Base-by-base conservation (phyloP, 2,888 invertebrate species). In the Leuctra nigra region DNA sequence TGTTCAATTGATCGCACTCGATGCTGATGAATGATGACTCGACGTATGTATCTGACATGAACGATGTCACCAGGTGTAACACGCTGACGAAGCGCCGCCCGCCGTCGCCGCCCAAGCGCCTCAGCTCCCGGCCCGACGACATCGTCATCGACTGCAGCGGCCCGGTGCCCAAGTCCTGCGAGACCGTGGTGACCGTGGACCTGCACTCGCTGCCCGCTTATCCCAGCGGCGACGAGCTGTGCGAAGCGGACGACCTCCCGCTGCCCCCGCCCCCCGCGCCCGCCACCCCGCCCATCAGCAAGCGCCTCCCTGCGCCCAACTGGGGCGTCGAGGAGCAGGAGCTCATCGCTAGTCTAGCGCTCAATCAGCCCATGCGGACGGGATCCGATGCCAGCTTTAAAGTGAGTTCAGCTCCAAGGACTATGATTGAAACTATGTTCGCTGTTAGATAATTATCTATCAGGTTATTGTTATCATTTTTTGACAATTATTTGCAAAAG, bases 311-410 rank as follows among this genome's bases (percentile, higher is more conserved):
- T 25, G 53, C 60, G 2, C 44, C 50, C 35, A 50, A 46, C 48
- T 47, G 57, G 54, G 33, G 36, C 11, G 29, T 16, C 22, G 72
- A 73, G 58, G 72, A 73, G 61, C 72, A 73, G 59, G 72, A 73
- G 61, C 66, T 73, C 53, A 73, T 73, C 36, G 72, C 73, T 38
- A 62, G 59, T 36, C 58, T 65, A 33, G 61, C 62, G 44, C 54
- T 62, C 48, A 50, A 18, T 13, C 63, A 63, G 48, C 60, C 60
- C 22, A 79, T 79, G 67, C 76, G 87, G 61, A 87, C 86, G 63
- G 87, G 87, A 39, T 87, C 87, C 64, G 87, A 87, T 72, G 87
- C 87, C 69, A 87, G 87, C 75, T 88, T 88, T 74, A 87, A 87
- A 82, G 87, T 87, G 70, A 71, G 62, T 29, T 29, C 11, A n/a